Conservation (phyloP, 2,797 vertebrate species). For the Ibycter americanus region DNA sequence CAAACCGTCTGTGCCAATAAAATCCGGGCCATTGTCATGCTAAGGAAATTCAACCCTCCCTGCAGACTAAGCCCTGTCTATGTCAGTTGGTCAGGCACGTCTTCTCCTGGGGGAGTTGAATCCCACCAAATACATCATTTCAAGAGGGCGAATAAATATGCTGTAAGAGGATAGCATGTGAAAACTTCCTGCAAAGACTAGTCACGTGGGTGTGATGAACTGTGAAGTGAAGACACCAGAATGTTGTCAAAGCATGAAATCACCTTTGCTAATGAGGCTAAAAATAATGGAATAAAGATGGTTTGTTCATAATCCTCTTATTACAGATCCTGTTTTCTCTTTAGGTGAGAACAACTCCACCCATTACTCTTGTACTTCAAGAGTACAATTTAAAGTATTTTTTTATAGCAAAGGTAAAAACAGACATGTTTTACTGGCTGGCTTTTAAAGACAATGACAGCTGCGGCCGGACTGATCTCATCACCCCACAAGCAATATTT, state of each 20-base stretch:
- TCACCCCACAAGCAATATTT: not conserved
- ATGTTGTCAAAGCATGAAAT: conserved; percentile 29
- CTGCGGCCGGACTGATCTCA: not conserved
- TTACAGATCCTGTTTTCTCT: not conserved
- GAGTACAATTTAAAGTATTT: not conserved
- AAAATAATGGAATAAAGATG: conserved; percentile 31
- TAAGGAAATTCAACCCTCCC: conserved; percentile 41
- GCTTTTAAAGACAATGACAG: conserved; percentile 23
- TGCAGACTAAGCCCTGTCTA: conserved; percentile 1
- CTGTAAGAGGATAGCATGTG: conserved; percentile 41
- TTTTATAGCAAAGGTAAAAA: conserved; percentile 2
- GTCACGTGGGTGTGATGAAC: conserved; percentile 49
- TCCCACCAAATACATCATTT: conserved; percentile 7
- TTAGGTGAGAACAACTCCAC: not conserved
- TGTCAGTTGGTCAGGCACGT: conserved; percentile 8
- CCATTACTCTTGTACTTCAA: not conserved
- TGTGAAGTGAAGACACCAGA: conserved; percentile 13
- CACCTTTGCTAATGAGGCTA: not conserved
- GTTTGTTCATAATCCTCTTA: not conserved
- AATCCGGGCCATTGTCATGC: conserved; percentile 38
- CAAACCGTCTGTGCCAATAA: conserved; percentile 45
- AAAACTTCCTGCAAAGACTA: conserved; percentile 49
- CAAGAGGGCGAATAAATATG: conserved; percentile 49
- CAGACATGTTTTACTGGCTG: not conserved
- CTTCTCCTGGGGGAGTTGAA: conserved; percentile 29